Evolutionary conservation across 2,113 vertebrate species (phyloP).

Genomic region (Cheilinus undulatus): DNA sequence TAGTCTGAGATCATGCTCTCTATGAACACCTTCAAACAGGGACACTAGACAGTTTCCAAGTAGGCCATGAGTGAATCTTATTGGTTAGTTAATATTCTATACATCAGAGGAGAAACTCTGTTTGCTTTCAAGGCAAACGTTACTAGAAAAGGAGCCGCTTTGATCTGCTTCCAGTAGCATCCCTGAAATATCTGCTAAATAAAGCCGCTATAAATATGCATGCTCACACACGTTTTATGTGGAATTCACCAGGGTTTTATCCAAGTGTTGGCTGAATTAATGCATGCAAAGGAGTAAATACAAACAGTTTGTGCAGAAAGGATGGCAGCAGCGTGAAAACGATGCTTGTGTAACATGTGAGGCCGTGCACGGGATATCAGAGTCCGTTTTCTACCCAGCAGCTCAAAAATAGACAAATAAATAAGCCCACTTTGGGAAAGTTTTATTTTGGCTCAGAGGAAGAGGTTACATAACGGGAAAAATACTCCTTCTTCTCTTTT

Average conservation of each 20-base stretch:
- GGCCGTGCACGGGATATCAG: conserved; percentile 41
- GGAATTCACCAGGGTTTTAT: conserved; percentile 59
- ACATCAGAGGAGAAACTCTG: conserved; percentile 25
- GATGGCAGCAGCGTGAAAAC: conserved; percentile 8
- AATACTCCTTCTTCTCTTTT: conserved; percentile 35
- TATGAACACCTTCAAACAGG: conserved; percentile 43
- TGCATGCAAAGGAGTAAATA: conserved; percentile 45
- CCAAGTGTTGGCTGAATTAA: conserved; percentile 46
- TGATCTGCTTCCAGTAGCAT: conserved; percentile 60
- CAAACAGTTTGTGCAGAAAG: conserved; percentile 35
- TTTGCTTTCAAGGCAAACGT: conserved; percentile 63
- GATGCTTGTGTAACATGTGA: conserved; percentile 15
- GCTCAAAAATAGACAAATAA: conserved; percentile 69
- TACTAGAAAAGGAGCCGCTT: conserved; percentile 56
- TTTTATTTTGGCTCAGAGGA: conserved; percentile 66
- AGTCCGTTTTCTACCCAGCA: conserved; percentile 49
- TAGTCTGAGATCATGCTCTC: conserved; percentile 8
- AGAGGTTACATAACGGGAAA: conserved; percentile 68
- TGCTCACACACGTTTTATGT: conserved; percentile 50
- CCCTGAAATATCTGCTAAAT: conserved; percentile 55
- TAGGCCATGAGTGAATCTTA: conserved; percentile 57
- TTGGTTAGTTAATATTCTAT: conserved; percentile 36
- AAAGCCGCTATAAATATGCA: conserved; percentile 72
- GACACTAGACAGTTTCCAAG: conserved; percentile 54
- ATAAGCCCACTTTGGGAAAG: conserved; percentile 63